phyloP scores from a whole-genome alignment of 2,113 vertebrate species.

The Nesoenas mayeri region DNA sequence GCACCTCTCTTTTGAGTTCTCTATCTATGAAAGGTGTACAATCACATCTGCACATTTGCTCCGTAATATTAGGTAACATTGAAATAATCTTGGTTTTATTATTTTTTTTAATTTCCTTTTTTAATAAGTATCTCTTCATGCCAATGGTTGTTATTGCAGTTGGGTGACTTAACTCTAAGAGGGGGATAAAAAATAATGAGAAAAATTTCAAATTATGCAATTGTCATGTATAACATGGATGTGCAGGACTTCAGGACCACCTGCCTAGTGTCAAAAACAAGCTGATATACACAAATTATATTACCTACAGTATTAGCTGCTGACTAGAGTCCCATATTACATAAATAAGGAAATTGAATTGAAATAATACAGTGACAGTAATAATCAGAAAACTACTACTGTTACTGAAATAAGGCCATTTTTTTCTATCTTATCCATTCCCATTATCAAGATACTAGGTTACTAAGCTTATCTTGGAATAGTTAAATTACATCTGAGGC shows the following conservation, averaged over 20 bases:
- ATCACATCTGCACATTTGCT: not conserved
- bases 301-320: not conserved
- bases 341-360: not conserved
- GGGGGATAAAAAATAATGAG: not conserved
- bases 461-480: not conserved
- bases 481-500: not conserved
- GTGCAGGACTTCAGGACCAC: not conserved
- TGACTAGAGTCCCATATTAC: not conserved
- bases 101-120: not conserved
- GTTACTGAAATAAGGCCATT: not conserved
- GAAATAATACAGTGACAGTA: not conserved
- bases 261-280: not conserved
- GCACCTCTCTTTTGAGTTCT: not conserved
- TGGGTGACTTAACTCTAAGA: not conserved
- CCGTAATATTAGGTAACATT: not conserved
- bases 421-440: not conserved
- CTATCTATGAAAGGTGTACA: not conserved
- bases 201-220: not conserved
- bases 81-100: not conserved
- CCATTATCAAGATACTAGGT: not conserved
- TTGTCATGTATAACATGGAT: not conserved
- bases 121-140: not conserved
- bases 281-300: not conserved
- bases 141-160: not conserved
- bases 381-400: not conserved